Evolutionary conservation across 1,140 invertebrate species (phyloP), one percentile per base, ranked within the genome.

Genomic region (Scaptomyza hsui): DNA sequence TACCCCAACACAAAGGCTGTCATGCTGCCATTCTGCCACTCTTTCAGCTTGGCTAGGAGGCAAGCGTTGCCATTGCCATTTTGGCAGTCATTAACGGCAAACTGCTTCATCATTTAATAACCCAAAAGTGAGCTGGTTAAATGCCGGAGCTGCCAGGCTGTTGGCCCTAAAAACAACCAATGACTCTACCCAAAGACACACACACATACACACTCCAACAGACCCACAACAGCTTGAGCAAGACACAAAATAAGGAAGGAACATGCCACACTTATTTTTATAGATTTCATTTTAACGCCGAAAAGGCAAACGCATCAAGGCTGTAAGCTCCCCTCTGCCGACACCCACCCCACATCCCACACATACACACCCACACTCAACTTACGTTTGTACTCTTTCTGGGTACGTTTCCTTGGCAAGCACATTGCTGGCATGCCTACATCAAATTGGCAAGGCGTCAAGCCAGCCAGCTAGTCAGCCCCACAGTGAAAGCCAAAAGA

Each of bases 71-170:
- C 79, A 85, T 83, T 85, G 75, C 80, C 76, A 83, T 83, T 83
- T 85, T 86, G 80, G 82, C 78, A 88, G 82, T 83, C 82, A 88
- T 88, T 88, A 88, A 88, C 83, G 82, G 78, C 81, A 88, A 88
- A 88, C 82, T 88, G 82, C 82, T 88, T 88, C 82, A 88, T 88
- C 82, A 88, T 88, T 88, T 88, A 88, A 88, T 88, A 88, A 88
- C 82, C 82, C 83, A 88, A 88, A 88, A 88, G 82, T 88, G 82
- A 88, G 82, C 82, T 88, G 82, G 82, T 88, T 88, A 88, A 88
- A 88, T 88, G 82, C 83, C 78, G 81, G 68, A 64, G 63, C 64
- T 60, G 78, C 47, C 75, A 65, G 57, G 47, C 70, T 73, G 69
- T 71, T 71, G 68, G 55, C 67, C 78, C 71, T 56, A 59, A 73